These are phyloP conservation scores for Branchellion lobata DNA, from an alignment of 2,888 invertebrate species.

Conservation along the genomic window DNA sequence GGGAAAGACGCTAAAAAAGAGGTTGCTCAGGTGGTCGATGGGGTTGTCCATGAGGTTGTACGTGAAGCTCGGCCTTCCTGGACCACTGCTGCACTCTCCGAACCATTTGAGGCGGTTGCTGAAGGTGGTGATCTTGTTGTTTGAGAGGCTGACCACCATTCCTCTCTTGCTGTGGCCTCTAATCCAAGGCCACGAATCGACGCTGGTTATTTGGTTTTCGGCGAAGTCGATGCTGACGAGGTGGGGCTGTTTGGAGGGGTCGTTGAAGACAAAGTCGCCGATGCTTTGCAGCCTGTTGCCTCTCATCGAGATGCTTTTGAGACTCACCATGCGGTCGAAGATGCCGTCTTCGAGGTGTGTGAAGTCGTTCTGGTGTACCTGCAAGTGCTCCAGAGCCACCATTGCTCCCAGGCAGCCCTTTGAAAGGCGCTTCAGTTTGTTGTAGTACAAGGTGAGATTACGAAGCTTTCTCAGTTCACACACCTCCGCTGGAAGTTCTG, in stretches of 20 bases:
- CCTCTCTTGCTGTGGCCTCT: not conserved
- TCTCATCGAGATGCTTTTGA: not conserved
- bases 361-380: not conserved
- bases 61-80: not conserved
- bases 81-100: not conserved
- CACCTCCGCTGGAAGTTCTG: not conserved
- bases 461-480: not conserved
- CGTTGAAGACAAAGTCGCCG: conserved; percentile 12
- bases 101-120: conserved; percentile 13
- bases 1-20: not conserved
- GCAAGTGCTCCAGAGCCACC: not conserved
- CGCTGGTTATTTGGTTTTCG: not conserved
- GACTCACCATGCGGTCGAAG: not conserved
- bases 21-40: conserved; percentile 8
- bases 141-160: not conserved
- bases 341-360: conserved; percentile 20
- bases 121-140: conserved; percentile 23
- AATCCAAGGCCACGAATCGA: conserved; percentile 34
- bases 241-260: not conserved
- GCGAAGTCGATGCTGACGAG: not conserved
- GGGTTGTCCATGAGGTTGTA: conserved; percentile 13
- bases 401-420: not conserved
- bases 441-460: not conserved
- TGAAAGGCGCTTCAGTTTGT: not conserved
- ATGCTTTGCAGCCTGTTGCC: not conserved